These are phyloP conservation scores for Metaphire vulgaris DNA, from an alignment of 1,140 invertebrate species.

Conservation along the genomic window DNA sequence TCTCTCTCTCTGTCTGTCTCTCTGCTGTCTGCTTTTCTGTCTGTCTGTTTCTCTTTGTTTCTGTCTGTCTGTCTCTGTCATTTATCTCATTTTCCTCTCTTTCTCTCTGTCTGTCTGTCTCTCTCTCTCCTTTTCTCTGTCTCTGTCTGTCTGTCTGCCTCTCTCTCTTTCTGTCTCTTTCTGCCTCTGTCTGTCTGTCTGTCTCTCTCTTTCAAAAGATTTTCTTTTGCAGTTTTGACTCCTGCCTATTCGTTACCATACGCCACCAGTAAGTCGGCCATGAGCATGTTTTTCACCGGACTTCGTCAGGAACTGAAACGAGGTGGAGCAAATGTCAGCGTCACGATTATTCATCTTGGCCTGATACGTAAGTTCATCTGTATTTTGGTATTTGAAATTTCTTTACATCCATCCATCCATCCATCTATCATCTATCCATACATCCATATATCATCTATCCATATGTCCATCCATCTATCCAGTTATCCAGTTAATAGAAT, in stretches of 20 bases:
- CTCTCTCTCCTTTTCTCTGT: too few species aligned
- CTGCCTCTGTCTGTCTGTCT: background rate
- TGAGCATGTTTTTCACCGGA: slow-evolving; percentile 16
- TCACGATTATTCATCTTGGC: slow-evolving; percentile 16
- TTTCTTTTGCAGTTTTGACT: background rate
- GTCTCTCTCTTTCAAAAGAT: background rate
- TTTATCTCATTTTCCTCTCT: background rate
- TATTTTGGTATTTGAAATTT: too few species aligned
- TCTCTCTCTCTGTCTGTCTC: too few species aligned
- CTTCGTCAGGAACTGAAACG: slow-evolving; percentile 7
- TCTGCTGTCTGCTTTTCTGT: background rate
- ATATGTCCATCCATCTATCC: too few species aligned
- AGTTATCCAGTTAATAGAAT: too few species aligned
- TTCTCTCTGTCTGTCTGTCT: too few species aligned
- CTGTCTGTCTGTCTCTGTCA: background rate
- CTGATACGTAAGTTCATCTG: background rate
- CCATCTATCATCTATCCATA: too few species aligned
- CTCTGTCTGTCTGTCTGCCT: background rate
- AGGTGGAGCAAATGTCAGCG: background rate
- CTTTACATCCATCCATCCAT: too few species aligned
- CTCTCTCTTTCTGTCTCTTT: background rate
- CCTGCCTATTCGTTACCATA: slow-evolving; percentile 7
- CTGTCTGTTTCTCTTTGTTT: background rate
- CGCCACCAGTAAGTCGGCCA: background rate
- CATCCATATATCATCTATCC: too few species aligned